phyloP scores from a whole-genome alignment of 2,113 vertebrate species.

The Alces alces region DNA sequence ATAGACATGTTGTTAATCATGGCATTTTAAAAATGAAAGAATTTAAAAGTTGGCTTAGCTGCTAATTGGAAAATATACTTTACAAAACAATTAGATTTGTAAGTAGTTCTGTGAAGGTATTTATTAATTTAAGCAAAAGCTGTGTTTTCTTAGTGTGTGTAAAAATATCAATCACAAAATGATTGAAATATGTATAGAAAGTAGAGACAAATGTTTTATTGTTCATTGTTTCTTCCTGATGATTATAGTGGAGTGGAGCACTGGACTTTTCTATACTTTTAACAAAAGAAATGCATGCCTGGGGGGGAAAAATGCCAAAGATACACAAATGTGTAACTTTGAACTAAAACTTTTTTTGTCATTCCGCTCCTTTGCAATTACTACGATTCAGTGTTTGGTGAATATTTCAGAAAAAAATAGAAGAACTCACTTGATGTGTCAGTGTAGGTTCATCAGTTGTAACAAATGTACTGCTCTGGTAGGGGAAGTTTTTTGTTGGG shows the following conservation, averaged over 20 bases:
- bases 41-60: neutral
- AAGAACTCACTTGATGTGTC: neutral
- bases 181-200: neutral
- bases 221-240: neutral
- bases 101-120: neutral
- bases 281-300: neutral
- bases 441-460: neutral
- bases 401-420: neutral
- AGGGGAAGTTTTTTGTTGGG: neutral
- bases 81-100: neutral
- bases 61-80: neutral
- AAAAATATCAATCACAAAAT: neutral
- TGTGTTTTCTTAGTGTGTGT: neutral
- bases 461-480: neutral
- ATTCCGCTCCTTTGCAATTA: neutral
- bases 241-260: neutral
- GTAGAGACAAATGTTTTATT: neutral
- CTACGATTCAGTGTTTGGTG: neutral
- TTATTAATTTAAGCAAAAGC: conserved; percentile 17
- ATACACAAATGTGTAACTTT: neutral
- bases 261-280: neutral
- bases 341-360: neutral
- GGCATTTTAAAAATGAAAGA: conserved; percentile 3
- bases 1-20: neutral
- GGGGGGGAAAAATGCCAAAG: neutral